Base-by-base conservation (phyloP, 2,888 invertebrate genomes). In the Nysson spinosus region DNA sequence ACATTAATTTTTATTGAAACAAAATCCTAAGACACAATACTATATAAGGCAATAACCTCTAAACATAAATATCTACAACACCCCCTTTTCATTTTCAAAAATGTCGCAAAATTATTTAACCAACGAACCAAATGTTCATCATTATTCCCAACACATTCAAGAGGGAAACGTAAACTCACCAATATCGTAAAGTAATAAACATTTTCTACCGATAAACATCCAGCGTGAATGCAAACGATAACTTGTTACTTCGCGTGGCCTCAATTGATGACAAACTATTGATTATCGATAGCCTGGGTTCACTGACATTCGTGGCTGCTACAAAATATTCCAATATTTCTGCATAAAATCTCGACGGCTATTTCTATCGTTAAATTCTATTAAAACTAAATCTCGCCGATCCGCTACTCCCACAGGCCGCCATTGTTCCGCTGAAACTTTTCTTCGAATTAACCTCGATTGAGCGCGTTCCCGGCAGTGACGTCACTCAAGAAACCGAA, bases 201-300 rank as follows among this genome's bases (percentile, higher is more conserved):
- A n/a, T n/a, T n/a, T n/a, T n/a, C 22, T 40, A 22, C 3, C 40
- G 4, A n/a, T 7, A 4, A 4, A 17, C 4, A 5, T 32, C 19
- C 14, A 19, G 39, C 49, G 56, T 51, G 20, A 72, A 67, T 37
- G 63, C 44, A 44, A 58, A 57, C 55, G 43, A n/a, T 26, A 16
- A 60, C 22, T 32, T 22, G 42, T 12, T 50, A 49, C 66, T 46
- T 52, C 57, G 47, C 37, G 50, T 42, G 24, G 39, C 61, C 51
- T 56, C 56, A 51, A 61, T 67, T 65, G 52, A 16, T 42, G 44
- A 49, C 49, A 43, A 66, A 71, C 55, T 74, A 74, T 75, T 68
- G 74, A 74, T 74, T 75, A 62, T 60, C 75, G 62, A 74, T 74
- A 46, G n/a, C 46, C 64, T 51, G 57, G 68, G 71, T 74, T 74